These are phyloP conservation scores for Rhadinocentrus ornatus DNA, from an alignment of 2,797 vertebrate genomes.

Conservation along the genomic window DNA sequence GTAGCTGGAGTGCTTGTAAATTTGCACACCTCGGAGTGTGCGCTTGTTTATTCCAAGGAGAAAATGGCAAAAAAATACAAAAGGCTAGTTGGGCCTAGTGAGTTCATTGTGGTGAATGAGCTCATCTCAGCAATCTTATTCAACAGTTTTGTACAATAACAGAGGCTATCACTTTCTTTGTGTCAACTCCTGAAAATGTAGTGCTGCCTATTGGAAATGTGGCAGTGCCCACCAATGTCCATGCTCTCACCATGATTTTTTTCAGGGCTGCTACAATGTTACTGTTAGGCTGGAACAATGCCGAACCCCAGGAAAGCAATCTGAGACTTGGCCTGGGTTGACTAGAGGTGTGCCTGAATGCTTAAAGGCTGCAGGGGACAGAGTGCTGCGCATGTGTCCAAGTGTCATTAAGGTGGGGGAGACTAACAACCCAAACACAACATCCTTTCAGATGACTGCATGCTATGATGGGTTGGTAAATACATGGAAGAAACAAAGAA, in stretches of 20 bases:
- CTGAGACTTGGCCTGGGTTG: conserved; percentile 48
- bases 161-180: conserved; percentile 39
- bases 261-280: conserved; percentile 82
- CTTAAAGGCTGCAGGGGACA: conserved; percentile 43
- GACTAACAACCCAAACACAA: conserved; percentile 43
- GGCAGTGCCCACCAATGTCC: conserved; percentile 64
- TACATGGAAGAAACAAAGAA: not conserved
- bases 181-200: conserved; percentile 44
- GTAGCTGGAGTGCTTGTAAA: conserved; percentile 44
- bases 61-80: conserved; percentile 17
- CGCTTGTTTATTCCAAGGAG: conserved; percentile 24
- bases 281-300: conserved; percentile 67
- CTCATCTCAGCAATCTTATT: conserved; percentile 46
- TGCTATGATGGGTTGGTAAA: conserved; percentile 16
- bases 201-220: conserved; percentile 47
- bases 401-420: conserved; percentile 47
- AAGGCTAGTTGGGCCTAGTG: conserved; percentile 21
- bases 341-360: conserved; percentile 46
- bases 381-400: conserved; percentile 57
- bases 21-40: conserved; percentile 29
- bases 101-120: conserved; percentile 35
- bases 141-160: conserved; percentile 45
- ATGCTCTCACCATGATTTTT: conserved; percentile 78
- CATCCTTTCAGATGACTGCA: conserved; percentile 18
- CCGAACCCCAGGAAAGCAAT: conserved; percentile 73